A percentile compares a stretch with the other conserved stretches of the same genome.
Conservation (phyloP, 2,888 invertebrate genomes). For the Nemoura dubitans region DNA sequence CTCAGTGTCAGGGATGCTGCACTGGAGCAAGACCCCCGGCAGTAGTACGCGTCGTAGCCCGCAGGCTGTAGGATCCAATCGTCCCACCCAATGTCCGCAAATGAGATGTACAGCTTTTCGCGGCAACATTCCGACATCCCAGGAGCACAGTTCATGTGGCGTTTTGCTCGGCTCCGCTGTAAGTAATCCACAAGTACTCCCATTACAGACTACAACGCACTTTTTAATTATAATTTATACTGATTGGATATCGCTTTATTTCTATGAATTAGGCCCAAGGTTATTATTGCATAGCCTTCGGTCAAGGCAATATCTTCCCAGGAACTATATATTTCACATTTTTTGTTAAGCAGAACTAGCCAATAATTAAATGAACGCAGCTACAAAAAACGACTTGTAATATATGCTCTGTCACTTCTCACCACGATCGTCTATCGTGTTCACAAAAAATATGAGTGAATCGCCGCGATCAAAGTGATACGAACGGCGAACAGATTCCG, state of each 20-base stretch:
- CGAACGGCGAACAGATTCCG: no score
- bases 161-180: constrained; percentile 65
- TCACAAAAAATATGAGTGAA: no score
- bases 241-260: background rate
- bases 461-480: background rate
- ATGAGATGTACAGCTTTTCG: constrained; percentile 83
- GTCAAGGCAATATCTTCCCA: background rate
- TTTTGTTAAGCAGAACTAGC: background rate
- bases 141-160: constrained; percentile 75
- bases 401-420: background rate
- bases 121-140: constrained; percentile 82
- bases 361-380: background rate
- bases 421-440: background rate
- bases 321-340: background rate
- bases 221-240: background rate
- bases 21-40: constrained; percentile 81
- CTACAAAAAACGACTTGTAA: background rate
- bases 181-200: background rate
- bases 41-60: constrained; percentile 89
- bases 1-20: constrained; percentile 75
- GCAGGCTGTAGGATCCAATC: constrained; percentile 86
- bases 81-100: constrained; percentile 86
- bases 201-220: constrained; percentile 18
- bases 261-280: constrained; percentile 8
- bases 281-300: constrained; percentile 10